Base-by-base conservation (phyloP, 2,797 vertebrate genomes). In the Urosaurus nigricauda region DNA sequence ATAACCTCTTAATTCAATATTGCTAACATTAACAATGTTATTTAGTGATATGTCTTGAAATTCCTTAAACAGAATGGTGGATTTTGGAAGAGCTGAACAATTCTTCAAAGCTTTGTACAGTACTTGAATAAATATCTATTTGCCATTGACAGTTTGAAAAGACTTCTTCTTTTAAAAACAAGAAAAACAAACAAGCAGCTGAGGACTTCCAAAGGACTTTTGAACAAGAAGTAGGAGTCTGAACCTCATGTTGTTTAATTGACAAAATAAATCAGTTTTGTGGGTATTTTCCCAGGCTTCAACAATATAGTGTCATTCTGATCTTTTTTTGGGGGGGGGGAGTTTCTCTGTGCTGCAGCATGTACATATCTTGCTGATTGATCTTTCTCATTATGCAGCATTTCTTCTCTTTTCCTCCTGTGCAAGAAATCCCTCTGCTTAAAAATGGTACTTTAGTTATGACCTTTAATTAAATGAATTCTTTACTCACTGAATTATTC, bases 341-440 rank as follows among this genome's bases (percentile, higher is more conserved):
- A 37, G 90, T 92, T 91, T 73, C 92, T 91, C 83, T 87, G 56
- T 88, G 85, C 93, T 70, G 0, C 87, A 35, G 87, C 63, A 87
- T 63, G 79, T 8, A 14, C 0, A 5, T 63, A 87, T 91, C 84
- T 86, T 56, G 37, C 93, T 87, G 93, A 79, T 89, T 90, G 1
- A 60, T 87, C 92, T 74, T 88, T 35, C 24, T 68, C 56, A 0
- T 53, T 65, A 32, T 80, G 84, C 68, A 1, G 56, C 84, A 83
- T 29, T 93, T 92, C 56, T 88, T 93, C 93, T 97, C 95, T 68
- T 32, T 68, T 32, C 65, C 96, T 94, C 94, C 94, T 96, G 83
- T 95, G 29, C 96, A 95, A 97, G 43, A 96, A 96, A 96, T 97
- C 96, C 96, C 97, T 96, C 97, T 97, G 94, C 96, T 97, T 97